These are phyloP conservation scores for Plagodis pulveraria DNA, from an alignment of 2,888 invertebrate genomes.

Conservation along the genomic window DNA sequence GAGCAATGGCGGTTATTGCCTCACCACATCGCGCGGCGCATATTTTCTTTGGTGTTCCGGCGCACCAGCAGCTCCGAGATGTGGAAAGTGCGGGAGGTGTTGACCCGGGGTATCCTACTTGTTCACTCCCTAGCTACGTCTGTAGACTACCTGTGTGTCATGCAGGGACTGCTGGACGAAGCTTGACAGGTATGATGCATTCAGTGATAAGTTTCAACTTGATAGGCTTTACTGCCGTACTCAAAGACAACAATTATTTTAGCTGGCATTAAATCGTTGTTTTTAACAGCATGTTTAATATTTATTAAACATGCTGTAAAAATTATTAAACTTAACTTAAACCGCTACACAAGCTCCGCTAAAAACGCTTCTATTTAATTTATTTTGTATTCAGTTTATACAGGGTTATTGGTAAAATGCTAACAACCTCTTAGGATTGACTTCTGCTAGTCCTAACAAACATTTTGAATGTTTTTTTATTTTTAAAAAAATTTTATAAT, in stretches of 20 bases:
- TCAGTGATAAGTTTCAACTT: background rate
- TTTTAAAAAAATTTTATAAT: no score
- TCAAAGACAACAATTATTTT: no score
- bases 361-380: no score
- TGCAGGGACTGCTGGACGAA: constrained; percentile 77
- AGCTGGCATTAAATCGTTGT: no score
- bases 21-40: constrained; percentile 54
- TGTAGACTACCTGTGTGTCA: constrained; percentile 77
- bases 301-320: no score
- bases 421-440: no score
- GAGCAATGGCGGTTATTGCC: constrained; percentile 69
- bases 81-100: constrained; percentile 76
- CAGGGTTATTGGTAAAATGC: no score
- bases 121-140: constrained; percentile 78
- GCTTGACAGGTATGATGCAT: constrained; percentile 37
- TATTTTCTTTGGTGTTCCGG: constrained; percentile 49
- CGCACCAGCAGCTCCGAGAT: constrained; percentile 54
- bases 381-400: background rate
- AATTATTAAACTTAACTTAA: no score
- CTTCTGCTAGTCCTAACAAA: no score
- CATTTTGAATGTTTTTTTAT: constrained; percentile 1
- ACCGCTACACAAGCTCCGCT: no score
- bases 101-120: constrained; percentile 71
- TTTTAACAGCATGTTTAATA: no score
- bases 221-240: no score